These are phyloP conservation scores for Eleginops maclovinus DNA, from an alignment of 2,113 vertebrate species.

Conservation along the genomic window DNA sequence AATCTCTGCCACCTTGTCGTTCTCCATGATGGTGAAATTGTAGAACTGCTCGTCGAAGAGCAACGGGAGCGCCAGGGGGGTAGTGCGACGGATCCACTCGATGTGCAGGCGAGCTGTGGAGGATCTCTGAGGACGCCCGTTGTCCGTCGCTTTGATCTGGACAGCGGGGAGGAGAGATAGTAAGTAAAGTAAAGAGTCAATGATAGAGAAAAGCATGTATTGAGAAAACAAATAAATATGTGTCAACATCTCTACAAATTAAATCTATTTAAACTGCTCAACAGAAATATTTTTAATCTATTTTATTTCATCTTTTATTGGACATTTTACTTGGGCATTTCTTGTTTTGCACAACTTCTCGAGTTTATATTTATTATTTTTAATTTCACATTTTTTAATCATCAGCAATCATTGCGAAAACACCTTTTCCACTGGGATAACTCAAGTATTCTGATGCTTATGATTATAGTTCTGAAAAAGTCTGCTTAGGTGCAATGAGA, in stretches of 20 bases:
- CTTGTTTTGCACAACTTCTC: too few relatives aligned
- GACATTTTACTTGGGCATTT: too few relatives aligned
- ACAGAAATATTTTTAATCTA: too few relatives aligned
- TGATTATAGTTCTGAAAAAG: too few relatives aligned
- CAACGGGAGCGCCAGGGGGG: conserved; percentile 79
- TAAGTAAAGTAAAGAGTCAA: too few relatives aligned
- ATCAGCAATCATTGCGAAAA: too few relatives aligned
- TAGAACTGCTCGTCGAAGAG: conserved; percentile 93
- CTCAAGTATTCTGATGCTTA: too few relatives aligned
- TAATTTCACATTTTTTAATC: too few relatives aligned
- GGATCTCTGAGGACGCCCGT: conserved; percentile 95
- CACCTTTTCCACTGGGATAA: too few relatives aligned
- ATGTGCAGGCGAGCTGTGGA: conserved; percentile 95
- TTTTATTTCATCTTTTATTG: too few relatives aligned
- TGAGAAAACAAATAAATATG: not conserved
- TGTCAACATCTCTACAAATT: not conserved
- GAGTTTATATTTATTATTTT: too few relatives aligned
- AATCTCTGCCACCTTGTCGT: conserved; percentile 93
- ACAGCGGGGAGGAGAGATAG: not conserved
- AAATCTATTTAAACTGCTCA: not conserved
- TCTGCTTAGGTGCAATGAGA: not conserved
- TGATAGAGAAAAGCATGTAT: not conserved
- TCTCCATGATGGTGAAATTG: conserved; percentile 98
- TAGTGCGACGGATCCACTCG: conserved; percentile 93
- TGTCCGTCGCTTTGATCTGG: conserved; percentile 97